phyloP scores from a whole-genome alignment of 2,797 vertebrate genomes.

The Cuniculus paca region DNA sequence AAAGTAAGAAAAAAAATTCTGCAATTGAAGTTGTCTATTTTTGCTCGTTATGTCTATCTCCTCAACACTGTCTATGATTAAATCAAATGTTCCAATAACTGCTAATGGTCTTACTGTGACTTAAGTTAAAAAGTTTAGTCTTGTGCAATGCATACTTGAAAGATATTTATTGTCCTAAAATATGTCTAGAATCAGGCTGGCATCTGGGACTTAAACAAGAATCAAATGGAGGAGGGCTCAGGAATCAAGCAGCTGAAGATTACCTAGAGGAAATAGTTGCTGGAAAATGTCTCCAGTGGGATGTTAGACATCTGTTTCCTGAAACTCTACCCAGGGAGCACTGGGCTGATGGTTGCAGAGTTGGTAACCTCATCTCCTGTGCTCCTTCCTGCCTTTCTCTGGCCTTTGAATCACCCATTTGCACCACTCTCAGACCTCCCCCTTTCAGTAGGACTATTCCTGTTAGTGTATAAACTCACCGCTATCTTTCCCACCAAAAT shows the following conservation, averaged over 20 bases:
- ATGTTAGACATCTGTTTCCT: neutral
- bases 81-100: conserved; percentile 69
- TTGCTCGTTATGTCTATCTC: conserved; percentile 65
- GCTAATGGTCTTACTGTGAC: conserved; percentile 55
- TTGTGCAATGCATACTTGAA: conserved; percentile 24
- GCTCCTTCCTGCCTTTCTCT: neutral
- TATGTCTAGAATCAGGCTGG: neutral
- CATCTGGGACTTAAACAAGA: neutral
- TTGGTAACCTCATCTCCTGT: too few species aligned
- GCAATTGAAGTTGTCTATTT: conserved; percentile 75
- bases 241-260: neutral
- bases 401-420: neutral
- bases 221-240: neutral
- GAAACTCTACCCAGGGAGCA: neutral
- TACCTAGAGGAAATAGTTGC: neutral
- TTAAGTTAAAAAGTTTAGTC: conserved; percentile 56
- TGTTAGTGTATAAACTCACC: neutral
- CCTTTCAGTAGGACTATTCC: neutral
- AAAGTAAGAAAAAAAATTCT: conserved; percentile 68
- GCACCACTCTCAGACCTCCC: neutral
- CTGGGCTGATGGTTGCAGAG: neutral
- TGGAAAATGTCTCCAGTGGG: neutral
- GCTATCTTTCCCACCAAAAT: conserved; percentile 16
- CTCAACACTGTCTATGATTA: conserved; percentile 57
- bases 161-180: conserved; percentile 10